These are phyloP conservation scores for Rhinogobius similis DNA, from an alignment of 2,113 vertebrate genomes.

Conservation along the genomic window DNA sequence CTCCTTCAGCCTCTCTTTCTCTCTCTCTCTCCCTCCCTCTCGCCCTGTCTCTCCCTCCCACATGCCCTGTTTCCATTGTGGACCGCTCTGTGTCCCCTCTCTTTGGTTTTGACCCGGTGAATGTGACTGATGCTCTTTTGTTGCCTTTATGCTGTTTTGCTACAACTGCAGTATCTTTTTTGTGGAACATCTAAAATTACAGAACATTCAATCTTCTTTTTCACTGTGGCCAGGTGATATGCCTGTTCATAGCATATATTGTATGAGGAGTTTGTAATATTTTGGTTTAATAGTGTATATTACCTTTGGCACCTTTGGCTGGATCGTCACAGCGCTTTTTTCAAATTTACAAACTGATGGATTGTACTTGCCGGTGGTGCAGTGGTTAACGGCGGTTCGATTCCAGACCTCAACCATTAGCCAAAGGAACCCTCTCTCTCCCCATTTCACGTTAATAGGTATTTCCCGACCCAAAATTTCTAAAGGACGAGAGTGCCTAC, in stretches of 20 bases:
- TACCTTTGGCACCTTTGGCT: no score
- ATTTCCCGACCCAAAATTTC: no score
- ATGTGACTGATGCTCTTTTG: slow-evolving; percentile 38
- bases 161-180: not conserved
- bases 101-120: slow-evolving; percentile 58
- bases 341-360: no score
- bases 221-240: no score
- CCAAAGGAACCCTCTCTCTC: no score
- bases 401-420: no score
- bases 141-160: not conserved
- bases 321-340: no score
- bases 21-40: slow-evolving; percentile 37
- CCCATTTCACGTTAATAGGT: no score
- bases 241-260: not conserved
- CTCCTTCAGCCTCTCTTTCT: slow-evolving; percentile 31
- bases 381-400: no score
- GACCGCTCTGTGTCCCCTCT: slow-evolving; percentile 41
- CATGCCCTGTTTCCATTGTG: slow-evolving; percentile 54
- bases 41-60: slow-evolving; percentile 45
- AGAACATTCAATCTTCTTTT: not conserved
- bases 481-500: no score
- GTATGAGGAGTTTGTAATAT: not conserved
- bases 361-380: no score
- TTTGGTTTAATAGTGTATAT: not conserved
- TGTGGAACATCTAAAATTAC: slow-evolving; percentile 5